phyloP scores from a whole-genome alignment of 2,113 vertebrate genomes.

The Megaceryle torquata region DNA sequence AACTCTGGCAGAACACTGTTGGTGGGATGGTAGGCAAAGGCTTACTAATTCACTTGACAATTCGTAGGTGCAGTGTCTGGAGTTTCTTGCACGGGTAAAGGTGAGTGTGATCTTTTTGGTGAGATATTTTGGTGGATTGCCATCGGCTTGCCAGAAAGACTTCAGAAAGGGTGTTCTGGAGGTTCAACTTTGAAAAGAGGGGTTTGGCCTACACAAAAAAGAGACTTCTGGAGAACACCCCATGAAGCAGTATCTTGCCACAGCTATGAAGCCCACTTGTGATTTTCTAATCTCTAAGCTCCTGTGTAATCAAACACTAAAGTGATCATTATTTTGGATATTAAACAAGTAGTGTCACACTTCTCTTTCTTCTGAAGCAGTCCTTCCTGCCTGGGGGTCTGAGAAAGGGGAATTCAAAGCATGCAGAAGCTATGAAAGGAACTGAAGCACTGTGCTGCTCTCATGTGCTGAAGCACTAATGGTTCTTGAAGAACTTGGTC shows the following conservation, averaged over 20 bases:
- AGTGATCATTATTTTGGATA: rapidly evolving
- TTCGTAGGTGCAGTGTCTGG: rapidly evolving
- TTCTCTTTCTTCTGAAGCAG: not conserved
- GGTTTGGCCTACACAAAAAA: not conserved
- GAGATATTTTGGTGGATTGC: not conserved
- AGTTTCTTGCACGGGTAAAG: not conserved
- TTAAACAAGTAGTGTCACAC: not conserved
- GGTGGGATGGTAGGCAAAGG: not conserved
- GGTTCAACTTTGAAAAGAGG: not conserved
- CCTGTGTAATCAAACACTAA: not conserved
- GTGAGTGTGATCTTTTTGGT: not conserved
- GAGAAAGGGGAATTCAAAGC: not conserved
- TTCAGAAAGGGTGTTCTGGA: rapidly evolving
- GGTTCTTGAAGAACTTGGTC: rapidly evolving
- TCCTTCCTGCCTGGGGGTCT: not conserved
- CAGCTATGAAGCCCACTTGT: not conserved
- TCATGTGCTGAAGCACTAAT: rapidly evolving
- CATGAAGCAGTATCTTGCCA: not conserved
- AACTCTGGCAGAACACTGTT: not conserved
- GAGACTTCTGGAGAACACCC: not conserved
- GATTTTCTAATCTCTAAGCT: not conserved
- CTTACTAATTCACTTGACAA: not conserved
- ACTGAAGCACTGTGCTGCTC: rapidly evolving
- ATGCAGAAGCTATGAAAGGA: not conserved
- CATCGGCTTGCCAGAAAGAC: not conserved